Percentiles rank a stretch among this genome's conserved stretches.
Conservation (phyloP, 2,888 invertebrate species). For the Eupithecia pulchellata region DNA sequence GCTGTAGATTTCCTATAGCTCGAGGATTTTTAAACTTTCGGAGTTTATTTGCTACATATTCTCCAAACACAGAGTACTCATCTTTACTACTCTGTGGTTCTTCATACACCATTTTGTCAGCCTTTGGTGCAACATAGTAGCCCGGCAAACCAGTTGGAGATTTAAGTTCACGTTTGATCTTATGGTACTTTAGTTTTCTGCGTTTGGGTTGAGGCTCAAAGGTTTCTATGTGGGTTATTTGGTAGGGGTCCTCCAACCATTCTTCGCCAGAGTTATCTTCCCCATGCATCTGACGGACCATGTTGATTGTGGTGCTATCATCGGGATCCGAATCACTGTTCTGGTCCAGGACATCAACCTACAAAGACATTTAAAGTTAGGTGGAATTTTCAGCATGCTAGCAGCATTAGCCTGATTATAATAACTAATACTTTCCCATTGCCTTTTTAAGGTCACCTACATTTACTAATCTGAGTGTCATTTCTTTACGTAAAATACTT, state of each 20-base stretch:
- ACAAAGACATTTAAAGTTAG: slow-evolving; percentile 27
- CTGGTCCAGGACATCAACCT: slow-evolving; percentile 65
- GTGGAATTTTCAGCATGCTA: not conserved
- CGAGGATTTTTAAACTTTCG: slow-evolving; percentile 68
- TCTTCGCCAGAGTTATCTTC: slow-evolving; percentile 69
- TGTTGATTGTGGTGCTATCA: slow-evolving; percentile 58
- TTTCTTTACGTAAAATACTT: not conserved
- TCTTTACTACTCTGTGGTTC: slow-evolving; percentile 56
- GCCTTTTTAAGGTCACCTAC: not conserved
- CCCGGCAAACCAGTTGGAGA: slow-evolving; percentile 60
- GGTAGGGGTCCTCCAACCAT: slow-evolving; percentile 75
- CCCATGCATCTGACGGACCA: slow-evolving; percentile 70
- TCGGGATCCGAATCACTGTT: slow-evolving; percentile 64
- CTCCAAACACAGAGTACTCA: slow-evolving; percentile 75
- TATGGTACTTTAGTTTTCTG: slow-evolving; percentile 64
- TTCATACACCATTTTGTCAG: slow-evolving; percentile 55
- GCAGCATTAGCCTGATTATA: not conserved
- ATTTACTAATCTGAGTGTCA: not conserved
- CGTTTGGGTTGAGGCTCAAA: slow-evolving; percentile 60
- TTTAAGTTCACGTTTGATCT: slow-evolving; percentile 71
- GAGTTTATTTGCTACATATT: slow-evolving; percentile 77
- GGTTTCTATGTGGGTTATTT: slow-evolving; percentile 61
- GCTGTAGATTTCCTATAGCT: slow-evolving; percentile 74
- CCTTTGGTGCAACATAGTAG: slow-evolving; percentile 53
- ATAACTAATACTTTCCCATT: not conserved